phyloP scores from a whole-genome alignment of 2,797 vertebrate species.

The Eospalax fontanierii region DNA sequence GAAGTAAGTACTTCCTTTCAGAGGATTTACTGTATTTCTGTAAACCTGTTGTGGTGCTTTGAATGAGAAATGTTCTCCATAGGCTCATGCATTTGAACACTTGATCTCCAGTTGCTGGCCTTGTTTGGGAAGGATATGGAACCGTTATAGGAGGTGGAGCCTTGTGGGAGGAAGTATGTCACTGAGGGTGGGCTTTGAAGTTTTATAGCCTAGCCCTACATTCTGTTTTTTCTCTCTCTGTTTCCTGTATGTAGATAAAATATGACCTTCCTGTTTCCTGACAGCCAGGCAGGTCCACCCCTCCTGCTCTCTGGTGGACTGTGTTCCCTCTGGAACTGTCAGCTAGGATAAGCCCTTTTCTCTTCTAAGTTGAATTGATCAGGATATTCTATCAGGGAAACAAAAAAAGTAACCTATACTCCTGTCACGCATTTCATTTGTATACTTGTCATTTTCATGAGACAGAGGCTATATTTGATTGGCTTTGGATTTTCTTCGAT shows the following conservation, averaged over 20 bases:
- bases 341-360: background rate
- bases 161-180: background rate
- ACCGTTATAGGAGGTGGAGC: background rate
- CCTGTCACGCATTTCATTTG: background rate
- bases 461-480: background rate
- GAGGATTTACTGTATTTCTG: background rate
- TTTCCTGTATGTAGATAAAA: background rate
- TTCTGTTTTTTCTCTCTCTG: background rate
- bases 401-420: background rate
- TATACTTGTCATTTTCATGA: background rate
- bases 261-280: background rate
- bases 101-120: background rate
- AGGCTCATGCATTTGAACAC: background rate
- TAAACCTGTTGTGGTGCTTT: background rate
- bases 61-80: background rate
- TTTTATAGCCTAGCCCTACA: background rate
- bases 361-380: background rate
- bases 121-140: background rate
- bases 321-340: background rate
- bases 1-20: background rate
- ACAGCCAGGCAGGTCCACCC: background rate
- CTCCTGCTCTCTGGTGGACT: background rate
- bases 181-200: background rate
- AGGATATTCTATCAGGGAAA: background rate
- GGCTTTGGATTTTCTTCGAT: constrained; percentile 31